Evolutionary conservation across 1,140 invertebrate genomes (phyloP), one percentile per base, ranked within the genome.

Genomic region (Tribolium madens): DNA sequence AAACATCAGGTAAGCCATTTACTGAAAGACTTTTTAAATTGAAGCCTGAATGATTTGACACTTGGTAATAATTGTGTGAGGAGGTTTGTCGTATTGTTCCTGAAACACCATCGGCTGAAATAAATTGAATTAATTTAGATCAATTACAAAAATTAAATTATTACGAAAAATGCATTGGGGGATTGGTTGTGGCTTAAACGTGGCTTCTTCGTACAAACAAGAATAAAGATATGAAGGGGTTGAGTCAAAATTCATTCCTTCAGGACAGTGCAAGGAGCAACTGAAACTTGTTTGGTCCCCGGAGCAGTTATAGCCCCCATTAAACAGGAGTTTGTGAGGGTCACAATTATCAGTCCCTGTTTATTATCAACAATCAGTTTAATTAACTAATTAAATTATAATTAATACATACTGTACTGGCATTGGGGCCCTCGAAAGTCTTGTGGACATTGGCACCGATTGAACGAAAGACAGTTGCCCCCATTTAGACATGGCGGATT

Each of bases 101-200:
- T 42, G 26, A 18, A 36, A 69, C 53, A 21, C 60, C 42, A n/a
- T 64, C 69, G 47, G 78, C 72, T 74, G 33, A 74, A 71, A 71
- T 17, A n/a, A 69, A 36, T 4, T 71, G 17, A 1, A n/a, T 48
- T n/a, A 46, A 12, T 6, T 10, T 13, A 48, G n/a, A 3, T 48
- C 15, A 26, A 2, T 18, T 50, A 9, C 0, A 17, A 75, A 21
- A 68, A 15, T 0, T 47, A 0, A 18, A 50, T 57, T 85, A 90
- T 89, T 86, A 92, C 92, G 88, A 78, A 89, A 91, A 10, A 92
- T 86, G 81, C 95, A 97, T 76, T 91, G 90, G 4, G 95, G 95
- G 69, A 94, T 87, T 0, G 91, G 91, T 9, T 87, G 86, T 0
- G 95, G 95, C 36, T 87, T 79, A 84, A 93, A 97, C 2, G 86